These are phyloP conservation scores for Lottia gigantea DNA, from an alignment of 2,888 invertebrate species.

Conservation along the genomic window DNA sequence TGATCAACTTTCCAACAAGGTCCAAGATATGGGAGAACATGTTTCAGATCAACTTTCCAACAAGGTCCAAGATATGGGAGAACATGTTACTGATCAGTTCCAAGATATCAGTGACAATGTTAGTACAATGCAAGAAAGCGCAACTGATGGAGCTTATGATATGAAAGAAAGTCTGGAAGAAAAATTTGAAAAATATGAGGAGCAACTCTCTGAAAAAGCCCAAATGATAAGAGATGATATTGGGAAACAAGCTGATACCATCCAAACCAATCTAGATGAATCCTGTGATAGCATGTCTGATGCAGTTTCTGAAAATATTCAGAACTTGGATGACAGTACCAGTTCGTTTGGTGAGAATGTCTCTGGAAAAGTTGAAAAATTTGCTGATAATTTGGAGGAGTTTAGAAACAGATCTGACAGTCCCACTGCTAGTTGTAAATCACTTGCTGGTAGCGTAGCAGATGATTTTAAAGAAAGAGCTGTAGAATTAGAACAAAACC, in stretches of 20 bases:
- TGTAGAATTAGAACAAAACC: neutral
- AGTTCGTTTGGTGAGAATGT: neutral
- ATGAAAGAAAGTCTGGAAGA: neutral
- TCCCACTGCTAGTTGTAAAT: neutral
- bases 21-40: neutral
- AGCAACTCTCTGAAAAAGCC: neutral
- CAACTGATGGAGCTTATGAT: neutral
- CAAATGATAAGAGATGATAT: neutral
- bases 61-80: neutral
- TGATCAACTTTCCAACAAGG: neutral
- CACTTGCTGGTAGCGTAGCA: neutral
- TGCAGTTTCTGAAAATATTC: neutral
- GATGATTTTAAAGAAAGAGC: neutral
- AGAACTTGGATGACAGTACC: neutral
- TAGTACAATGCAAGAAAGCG: neutral
- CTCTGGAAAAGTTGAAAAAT: neutral
- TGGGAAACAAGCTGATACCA: neutral
- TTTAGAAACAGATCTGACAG: neutral
- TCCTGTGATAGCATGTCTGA: neutral
- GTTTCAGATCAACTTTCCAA: neutral
- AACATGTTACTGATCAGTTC: neutral
- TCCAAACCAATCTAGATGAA: neutral
- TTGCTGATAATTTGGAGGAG: no score
- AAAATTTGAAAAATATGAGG: neutral
- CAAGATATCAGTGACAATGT: neutral